These are phyloP conservation scores for Pollachius pollachius DNA, from an alignment of 2,113 vertebrate species.

Conservation along the genomic window DNA sequence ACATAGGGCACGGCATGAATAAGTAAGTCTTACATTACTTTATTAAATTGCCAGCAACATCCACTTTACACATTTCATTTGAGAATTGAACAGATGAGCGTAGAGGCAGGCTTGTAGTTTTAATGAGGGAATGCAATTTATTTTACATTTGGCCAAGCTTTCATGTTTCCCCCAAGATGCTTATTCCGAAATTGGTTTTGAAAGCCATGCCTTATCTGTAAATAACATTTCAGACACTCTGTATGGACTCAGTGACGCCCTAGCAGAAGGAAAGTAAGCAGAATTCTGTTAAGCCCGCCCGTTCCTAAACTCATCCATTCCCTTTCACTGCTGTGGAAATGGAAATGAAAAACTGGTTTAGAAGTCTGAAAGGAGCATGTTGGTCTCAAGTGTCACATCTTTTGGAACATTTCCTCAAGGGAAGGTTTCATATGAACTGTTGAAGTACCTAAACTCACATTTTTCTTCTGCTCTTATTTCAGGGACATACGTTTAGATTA, in stretches of 20 bases:
- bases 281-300: too few relatives aligned
- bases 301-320: not conserved
- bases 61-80: not conserved
- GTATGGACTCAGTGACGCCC: slow-evolving; percentile 32
- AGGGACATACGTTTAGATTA: slow-evolving; percentile 19
- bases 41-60: slow-evolving; percentile 13
- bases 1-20: not conserved
- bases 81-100: slow-evolving; percentile 13
- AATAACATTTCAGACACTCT: slow-evolving; percentile 46
- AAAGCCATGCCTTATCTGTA: slow-evolving; percentile 54
- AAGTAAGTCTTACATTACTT: slow-evolving; percentile 3
- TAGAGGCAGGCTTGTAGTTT: slow-evolving; percentile 1
- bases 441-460: not conserved
- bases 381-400: not conserved
- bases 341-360: slow-evolving; percentile 12
- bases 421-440: not conserved
- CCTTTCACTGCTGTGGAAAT: slow-evolving; percentile 1
- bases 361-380: not conserved
- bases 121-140: slow-evolving; percentile 9
- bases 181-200: slow-evolving; percentile 43
- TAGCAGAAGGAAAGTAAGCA: not conserved
- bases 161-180: slow-evolving; percentile 23
- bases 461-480: not conserved
- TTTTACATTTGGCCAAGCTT: slow-evolving; percentile 36
- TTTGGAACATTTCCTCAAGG: not conserved